phyloP scores from a whole-genome alignment of 2,113 vertebrate genomes.

The Potamarius usumacintae region DNA sequence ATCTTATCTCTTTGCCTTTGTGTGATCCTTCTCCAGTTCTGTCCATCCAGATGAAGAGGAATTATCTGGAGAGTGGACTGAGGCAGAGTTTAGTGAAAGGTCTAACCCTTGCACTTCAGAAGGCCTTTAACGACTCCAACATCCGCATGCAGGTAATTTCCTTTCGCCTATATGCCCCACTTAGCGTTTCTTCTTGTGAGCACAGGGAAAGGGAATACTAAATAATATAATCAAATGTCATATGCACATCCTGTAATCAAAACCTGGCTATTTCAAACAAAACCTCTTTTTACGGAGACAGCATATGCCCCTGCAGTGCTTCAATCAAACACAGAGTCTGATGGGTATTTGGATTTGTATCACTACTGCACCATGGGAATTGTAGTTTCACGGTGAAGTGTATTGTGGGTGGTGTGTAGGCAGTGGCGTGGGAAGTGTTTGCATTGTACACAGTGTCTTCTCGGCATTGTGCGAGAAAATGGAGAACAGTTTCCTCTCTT shows the following conservation, averaged over 20 bases:
- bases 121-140: constrained; percentile 82
- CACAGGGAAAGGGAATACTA: background rate
- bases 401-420: constrained; percentile 36
- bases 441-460: background rate
- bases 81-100: constrained; percentile 84
- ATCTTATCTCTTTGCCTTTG: too few relatives aligned
- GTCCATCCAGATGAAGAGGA: constrained; percentile 42
- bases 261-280: background rate
- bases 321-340: constrained; percentile 9
- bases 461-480: constrained; percentile 8
- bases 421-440: constrained; percentile 33
- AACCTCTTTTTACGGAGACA: background rate
- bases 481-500: constrained; percentile 24
- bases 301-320: constrained; percentile 4
- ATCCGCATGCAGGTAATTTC: constrained; percentile 75
- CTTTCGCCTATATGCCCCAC: background rate
- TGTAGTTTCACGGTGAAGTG: constrained; percentile 31
- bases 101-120: constrained; percentile 83
- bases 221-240: constrained; percentile 9
- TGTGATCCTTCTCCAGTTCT: too few relatives aligned
- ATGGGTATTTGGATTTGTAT: constrained; percentile 5
- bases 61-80: constrained; percentile 75
- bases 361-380: constrained; percentile 34
- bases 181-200: background rate
- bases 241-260: background rate